Evolutionary conservation across 2,888 invertebrate species (phyloP).

Genomic region (Clunio marinus): DNA sequence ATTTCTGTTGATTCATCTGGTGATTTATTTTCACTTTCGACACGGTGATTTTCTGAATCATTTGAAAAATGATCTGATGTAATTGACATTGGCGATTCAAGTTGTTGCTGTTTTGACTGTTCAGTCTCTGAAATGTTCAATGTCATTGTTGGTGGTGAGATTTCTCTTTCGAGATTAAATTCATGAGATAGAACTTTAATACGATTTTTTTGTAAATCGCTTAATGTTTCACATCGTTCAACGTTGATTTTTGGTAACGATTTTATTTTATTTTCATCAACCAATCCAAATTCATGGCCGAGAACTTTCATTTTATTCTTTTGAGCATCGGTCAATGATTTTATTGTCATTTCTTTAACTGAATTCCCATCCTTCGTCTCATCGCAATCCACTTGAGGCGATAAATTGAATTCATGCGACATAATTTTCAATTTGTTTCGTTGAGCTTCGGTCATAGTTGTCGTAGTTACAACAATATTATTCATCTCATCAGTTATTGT

Average conservation of each 20-base stretch:
- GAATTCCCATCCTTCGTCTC: background rate
- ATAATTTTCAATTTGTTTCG: constrained; percentile 60
- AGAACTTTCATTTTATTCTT: constrained; percentile 60
- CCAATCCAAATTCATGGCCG: constrained; percentile 54
- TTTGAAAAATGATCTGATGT: constrained; percentile 42
- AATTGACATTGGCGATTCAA: constrained; percentile 45
- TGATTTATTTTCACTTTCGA: constrained; percentile 25
- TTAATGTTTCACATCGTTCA: constrained; percentile 41
- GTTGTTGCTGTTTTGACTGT: constrained; percentile 42
- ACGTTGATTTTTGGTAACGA: background rate
- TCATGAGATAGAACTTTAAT: constrained; percentile 48
- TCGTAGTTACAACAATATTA: background rate
- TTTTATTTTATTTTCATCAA: background rate
- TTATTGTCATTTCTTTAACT: constrained; percentile 21
- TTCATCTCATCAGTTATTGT: constrained; percentile 33
- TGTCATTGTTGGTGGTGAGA: background rate
- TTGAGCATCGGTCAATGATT: constrained; percentile 56
- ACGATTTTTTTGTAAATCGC: constrained; percentile 49
- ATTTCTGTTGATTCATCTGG: constrained; percentile 26
- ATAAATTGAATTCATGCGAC: constrained; percentile 54
- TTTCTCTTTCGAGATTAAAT: constrained; percentile 34
- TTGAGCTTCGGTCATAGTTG: constrained; percentile 56
- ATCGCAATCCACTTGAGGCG: constrained; percentile 26
- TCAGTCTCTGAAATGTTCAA: constrained; percentile 40
- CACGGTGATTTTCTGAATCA: constrained; percentile 40